Base-by-base conservation (phyloP, 2,888 invertebrate genomes). In the Phyllotreta cruciferae region DNA sequence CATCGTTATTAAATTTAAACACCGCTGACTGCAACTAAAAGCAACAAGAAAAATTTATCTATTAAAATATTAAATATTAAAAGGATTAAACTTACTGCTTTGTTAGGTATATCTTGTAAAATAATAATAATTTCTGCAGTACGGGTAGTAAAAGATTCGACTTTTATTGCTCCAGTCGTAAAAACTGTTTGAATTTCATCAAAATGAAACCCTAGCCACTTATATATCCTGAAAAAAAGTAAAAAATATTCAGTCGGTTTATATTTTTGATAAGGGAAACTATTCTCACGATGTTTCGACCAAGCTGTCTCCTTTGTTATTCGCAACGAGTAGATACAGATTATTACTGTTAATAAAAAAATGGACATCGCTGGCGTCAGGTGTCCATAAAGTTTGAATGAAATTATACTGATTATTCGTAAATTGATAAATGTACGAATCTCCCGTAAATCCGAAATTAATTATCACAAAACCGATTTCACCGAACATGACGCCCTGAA, bases 191-290 rank as follows among this genome's bases (percentile, higher is more conserved):
- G 69, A 50, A 71, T 71, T 70, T 74, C 71, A 72, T 79, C 77
- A 67, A 78, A 78, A 71, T 78, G 68, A 36, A 74, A 68, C 45
- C 70, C 73, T 7, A 72, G 53, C 75, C 77, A 78, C 67, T 76
- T 75, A 64, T 77, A 78, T 61, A 78, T 61, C 11, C 78, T 78
- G 66, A 70, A 77, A 72, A 54, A 57, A 52, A 53, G 53, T 61
- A 62, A 45, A 60, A 55, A 42, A 55, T 35, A 50, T 60, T 60
- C 24, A 55, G 60, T 44, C 38, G 9, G 37, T 56, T 53, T 57
- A 39, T 41, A 45, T 35, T 62, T 61, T 34, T 47, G 55, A 55
- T 42, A 44, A 14, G 24, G 7, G 55, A 55, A 61, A 60, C 35
- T 56, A 35, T 11, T 65, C 73, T 70, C 71, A 78, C 78, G 68